These are phyloP conservation scores for Ammodytes dubius DNA, from an alignment of 2,113 vertebrate species.

Conservation along the genomic window DNA sequence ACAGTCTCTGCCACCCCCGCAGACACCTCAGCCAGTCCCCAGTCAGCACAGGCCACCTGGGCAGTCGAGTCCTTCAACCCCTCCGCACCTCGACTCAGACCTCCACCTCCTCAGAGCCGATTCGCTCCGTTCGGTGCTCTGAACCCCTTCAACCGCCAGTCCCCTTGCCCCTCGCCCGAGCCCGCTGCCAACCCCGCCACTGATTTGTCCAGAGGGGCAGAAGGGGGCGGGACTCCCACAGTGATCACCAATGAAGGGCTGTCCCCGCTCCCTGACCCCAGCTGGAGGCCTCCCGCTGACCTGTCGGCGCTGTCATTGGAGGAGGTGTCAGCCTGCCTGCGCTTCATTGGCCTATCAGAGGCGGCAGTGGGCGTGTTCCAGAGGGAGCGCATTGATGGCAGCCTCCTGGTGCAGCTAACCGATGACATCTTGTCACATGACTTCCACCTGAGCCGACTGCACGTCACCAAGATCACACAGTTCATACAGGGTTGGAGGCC, in stretches of 20 bases:
- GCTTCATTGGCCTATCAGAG: slow-evolving; percentile 96
- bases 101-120: slow-evolving; percentile 89
- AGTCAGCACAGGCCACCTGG: slow-evolving; percentile 88
- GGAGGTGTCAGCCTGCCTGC: slow-evolving; percentile 94
- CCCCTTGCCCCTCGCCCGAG: slow-evolving; percentile 83
- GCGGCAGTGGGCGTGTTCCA: slow-evolving; percentile 93
- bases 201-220: slow-evolving; percentile 83
- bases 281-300: slow-evolving; percentile 94
- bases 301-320: slow-evolving; percentile 94
- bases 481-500: slow-evolving; percentile 99
- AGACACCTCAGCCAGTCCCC: slow-evolving; percentile 76
- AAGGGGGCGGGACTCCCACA: slow-evolving; percentile 84
- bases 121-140: slow-evolving; percentile 93
- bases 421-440: slow-evolving; percentile 98
- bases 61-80: slow-evolving; percentile 85
- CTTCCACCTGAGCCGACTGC: slow-evolving; percentile 96
- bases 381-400: slow-evolving; percentile 95
- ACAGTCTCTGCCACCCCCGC: slow-evolving; percentile 41
- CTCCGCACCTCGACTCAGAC: slow-evolving; percentile 86
- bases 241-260: slow-evolving; percentile 77
- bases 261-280: slow-evolving; percentile 69
- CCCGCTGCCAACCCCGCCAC: slow-evolving; percentile 75
- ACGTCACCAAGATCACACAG: slow-evolving; percentile 99
- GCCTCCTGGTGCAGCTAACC: slow-evolving; percentile 96
- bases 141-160: slow-evolving; percentile 90